A percentile compares a stretch with the other conserved stretches of the same genome.
Conservation (phyloP, 1,140 invertebrate species). For the Hylyphantes graminicola region DNA sequence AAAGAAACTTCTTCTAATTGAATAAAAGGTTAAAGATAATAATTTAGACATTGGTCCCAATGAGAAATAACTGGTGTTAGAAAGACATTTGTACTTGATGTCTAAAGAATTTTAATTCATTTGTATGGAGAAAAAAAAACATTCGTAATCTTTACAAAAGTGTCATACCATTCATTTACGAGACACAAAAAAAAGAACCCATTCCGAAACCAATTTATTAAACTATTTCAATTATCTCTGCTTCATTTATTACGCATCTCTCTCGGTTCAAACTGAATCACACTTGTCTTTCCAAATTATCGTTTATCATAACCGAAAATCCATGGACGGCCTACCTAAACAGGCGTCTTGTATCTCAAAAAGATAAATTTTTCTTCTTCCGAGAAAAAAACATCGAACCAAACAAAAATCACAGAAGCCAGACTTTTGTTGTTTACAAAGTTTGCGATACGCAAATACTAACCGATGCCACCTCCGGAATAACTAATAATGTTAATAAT, state of each 20-base stretch:
- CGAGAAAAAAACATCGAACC: background rate
- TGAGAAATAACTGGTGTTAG: too few relatives aligned
- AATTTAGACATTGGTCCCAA: too few relatives aligned
- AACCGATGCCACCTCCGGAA: background rate
- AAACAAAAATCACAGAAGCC: background rate
- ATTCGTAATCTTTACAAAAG: background rate
- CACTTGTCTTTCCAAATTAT: conserved; percentile 10
- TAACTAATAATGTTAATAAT: conserved; percentile 30
- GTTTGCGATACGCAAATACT: conserved; percentile 9
- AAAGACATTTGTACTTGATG: too few relatives aligned
- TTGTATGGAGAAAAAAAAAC: too few relatives aligned
- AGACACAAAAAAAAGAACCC: background rate
- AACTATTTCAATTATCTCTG: conserved; percentile 34
- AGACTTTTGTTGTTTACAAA: background rate
- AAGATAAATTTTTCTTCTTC: background rate
- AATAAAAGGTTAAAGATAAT: too few relatives aligned
- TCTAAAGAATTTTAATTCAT: too few relatives aligned
- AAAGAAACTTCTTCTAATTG: too few relatives aligned
- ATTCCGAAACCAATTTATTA: background rate
- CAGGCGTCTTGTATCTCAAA: conserved; percentile 14
- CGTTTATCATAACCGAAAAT: conserved; percentile 14
- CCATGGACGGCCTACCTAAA: conserved; percentile 17
- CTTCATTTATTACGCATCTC: conserved; percentile 30
- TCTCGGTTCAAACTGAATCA: background rate
- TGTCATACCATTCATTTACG: background rate